Evolutionary conservation across 2,888 invertebrate genomes (phyloP), one percentile per base, ranked within the genome.

Genomic region (Hydrotaea cyrtoneurina): DNA sequence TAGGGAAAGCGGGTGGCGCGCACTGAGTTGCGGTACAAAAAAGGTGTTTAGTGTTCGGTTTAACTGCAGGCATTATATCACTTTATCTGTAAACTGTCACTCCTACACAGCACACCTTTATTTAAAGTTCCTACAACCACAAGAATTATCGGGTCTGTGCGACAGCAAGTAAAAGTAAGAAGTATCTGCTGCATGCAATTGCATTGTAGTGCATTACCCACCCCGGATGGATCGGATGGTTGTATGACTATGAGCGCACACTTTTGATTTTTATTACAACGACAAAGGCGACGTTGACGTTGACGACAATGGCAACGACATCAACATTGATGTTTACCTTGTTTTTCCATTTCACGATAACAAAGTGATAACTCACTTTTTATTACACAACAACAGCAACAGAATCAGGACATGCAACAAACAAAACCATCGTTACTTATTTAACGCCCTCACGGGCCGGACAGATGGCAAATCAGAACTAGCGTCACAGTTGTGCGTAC

Each of bases 11-110:
- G 53, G 21, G 21, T 59, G 10, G 59, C 15, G 59, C 5, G 59
- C n/a, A n/a, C n/a, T n/a, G n/a, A n/a, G 21, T 7, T 31, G 39
- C 7, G 39, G 55, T 19, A 39, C 7, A 69, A 46, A 77, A 50
- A 39, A 72, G 75, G 78, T 78, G 62, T 69, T 78, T 71, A 78
- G 43, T 79, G 53, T 76, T 85, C 74, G 50, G 78, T 85, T 81
- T 59, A 76, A 82, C 79, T 82, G 74, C 77, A 82, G 79, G 55
- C 85, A 85, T 85, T 85, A 85, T 85, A 85, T 85, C 85, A 85
- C 85, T 82, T 85, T 85, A 85, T 85, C 85, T 80, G 82, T 82
- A 79, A 85, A 85, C 82, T 85, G 85, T 85, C 85, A 85, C 85
- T 82, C 85, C 85, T 82, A 85, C 85, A 85, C 82, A 85, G 62